These are phyloP conservation scores for Dasypus novemcinctus DNA, from an alignment of 2,113 vertebrate genomes.

Conservation along the genomic window DNA sequence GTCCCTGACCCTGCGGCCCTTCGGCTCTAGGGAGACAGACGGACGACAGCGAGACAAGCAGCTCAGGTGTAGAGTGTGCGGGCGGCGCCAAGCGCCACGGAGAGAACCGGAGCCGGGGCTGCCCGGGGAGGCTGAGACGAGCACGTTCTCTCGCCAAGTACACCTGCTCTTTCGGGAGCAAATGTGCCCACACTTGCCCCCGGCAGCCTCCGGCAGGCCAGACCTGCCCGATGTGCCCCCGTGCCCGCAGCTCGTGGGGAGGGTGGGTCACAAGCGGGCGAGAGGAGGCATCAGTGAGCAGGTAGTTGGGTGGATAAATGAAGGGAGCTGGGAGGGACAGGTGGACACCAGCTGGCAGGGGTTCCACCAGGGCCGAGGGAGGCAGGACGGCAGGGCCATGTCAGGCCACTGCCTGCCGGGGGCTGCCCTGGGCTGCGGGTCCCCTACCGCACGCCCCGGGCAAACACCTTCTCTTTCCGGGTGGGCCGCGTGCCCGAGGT, in stretches of 20 bases:
- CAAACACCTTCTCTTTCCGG: neutral
- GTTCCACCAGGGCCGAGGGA: neutral
- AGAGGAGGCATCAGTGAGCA: neutral
- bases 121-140: neutral
- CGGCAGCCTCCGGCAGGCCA: neutral
- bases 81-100: neutral
- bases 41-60: neutral
- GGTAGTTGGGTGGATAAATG: neutral
- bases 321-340: neutral
- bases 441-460: neutral
- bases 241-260: neutral
- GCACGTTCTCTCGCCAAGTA: neutral
- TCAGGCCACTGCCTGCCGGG: neutral
- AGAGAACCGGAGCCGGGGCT: neutral
- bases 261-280: neutral
- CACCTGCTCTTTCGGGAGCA: neutral
- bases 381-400: neutral
- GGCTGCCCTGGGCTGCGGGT: neutral
- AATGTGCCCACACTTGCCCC: neutral
- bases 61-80: neutral
- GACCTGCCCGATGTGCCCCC: accelerated
- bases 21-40: neutral
- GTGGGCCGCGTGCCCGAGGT: neutral
- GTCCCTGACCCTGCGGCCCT: neutral
- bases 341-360: neutral